Conservation (phyloP, 2,113 vertebrate species). For the Lamprotornis superbus region DNA sequence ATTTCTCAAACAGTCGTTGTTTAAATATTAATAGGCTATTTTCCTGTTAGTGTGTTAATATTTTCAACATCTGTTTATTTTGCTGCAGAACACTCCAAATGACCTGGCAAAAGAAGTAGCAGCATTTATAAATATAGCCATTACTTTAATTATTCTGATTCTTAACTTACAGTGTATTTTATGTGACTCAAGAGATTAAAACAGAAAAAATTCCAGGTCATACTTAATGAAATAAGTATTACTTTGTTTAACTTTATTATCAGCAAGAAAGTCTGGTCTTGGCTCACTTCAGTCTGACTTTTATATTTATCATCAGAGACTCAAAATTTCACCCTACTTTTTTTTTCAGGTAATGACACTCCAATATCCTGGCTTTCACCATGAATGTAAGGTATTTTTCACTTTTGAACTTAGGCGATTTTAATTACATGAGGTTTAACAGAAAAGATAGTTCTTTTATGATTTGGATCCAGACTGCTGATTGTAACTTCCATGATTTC, state of each 20-base stretch:
- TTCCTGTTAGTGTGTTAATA: neutral
- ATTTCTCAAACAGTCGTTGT: neutral
- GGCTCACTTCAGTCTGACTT: neutral
- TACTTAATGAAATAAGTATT: conserved; percentile 14
- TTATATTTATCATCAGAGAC: neutral
- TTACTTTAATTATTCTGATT: neutral
- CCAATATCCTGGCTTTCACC: neutral
- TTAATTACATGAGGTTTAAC: neutral
- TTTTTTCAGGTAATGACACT: neutral
- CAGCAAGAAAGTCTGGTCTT: conserved; percentile 6
- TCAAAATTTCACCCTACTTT: neutral
- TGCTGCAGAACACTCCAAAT: neutral
- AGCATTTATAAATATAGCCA: conserved; percentile 5
- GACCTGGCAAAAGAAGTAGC: conserved; percentile 5
- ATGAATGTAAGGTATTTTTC: neutral
- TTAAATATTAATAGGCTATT: neutral
- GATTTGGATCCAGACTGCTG: neutral
- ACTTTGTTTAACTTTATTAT: neutral
- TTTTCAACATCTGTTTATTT: conserved; percentile 37
- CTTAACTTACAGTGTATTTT: conserved; percentile 8
- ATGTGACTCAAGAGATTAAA: neutral
- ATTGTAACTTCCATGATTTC: neutral
- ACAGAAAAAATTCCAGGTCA: neutral
- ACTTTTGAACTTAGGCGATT: neutral
- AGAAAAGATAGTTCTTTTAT: neutral